These are phyloP conservation scores for Heteronetta atricapilla DNA, from an alignment of 2,113 vertebrate genomes.

Conservation along the genomic window DNA sequence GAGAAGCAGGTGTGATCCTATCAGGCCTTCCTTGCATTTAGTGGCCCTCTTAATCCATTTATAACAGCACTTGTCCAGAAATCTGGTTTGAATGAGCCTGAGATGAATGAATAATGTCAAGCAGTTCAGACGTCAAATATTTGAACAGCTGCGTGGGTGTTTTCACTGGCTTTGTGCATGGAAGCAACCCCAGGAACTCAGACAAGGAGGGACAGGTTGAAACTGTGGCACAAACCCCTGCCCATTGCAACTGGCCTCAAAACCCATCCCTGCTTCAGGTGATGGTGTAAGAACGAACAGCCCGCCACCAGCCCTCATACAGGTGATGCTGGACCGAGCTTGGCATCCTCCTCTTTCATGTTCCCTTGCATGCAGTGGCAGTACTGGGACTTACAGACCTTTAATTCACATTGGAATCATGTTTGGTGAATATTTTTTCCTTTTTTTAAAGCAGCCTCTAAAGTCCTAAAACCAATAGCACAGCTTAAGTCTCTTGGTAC, in stretches of 20 bases:
- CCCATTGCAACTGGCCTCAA: not conserved
- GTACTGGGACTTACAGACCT: not conserved
- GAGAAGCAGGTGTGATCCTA: conserved; percentile 75
- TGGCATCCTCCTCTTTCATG: not conserved
- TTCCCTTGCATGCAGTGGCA: not conserved
- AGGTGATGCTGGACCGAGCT: not conserved
- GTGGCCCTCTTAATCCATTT: conserved; percentile 76
- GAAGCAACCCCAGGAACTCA: conserved; percentile 73
- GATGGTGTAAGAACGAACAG: not conserved
- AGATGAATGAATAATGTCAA: conserved; percentile 84
- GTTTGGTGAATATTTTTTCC: not conserved
- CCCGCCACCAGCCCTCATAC: not conserved
- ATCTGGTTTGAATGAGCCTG: conserved; percentile 78
- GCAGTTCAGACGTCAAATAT: conserved; percentile 84
- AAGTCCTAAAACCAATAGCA: not conserved
- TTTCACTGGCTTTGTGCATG: conserved; percentile 78
- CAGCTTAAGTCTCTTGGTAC: not conserved
- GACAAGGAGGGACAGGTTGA: conserved; percentile 48
- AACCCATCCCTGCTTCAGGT: not conserved
- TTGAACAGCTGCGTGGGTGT: conserved; percentile 82
- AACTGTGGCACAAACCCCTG: conserved; percentile 37
- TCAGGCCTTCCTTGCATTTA: conserved; percentile 48
- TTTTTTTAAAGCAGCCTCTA: not conserved
- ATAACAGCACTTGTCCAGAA: conserved; percentile 79
- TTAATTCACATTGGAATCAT: not conserved